Conservation (phyloP, 2,113 vertebrate genomes). For the Saimiri boliviensis region DNA sequence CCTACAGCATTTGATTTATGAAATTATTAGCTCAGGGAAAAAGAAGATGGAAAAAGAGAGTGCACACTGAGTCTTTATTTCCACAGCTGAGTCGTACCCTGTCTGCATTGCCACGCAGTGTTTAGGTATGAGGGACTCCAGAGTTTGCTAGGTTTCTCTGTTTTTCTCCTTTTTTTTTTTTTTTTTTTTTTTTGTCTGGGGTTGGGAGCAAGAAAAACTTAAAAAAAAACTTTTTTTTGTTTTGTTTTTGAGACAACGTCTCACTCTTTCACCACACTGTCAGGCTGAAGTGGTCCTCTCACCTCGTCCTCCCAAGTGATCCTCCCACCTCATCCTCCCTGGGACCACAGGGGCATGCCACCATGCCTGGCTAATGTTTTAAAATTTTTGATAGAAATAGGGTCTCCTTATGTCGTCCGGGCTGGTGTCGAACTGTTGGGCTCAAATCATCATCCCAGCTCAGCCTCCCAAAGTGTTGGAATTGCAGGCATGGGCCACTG, state of each 20-base stretch:
- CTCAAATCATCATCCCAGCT: too few species aligned
- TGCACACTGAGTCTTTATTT: slow-evolving; percentile 62
- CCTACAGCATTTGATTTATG: slow-evolving; percentile 58
- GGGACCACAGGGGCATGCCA: too few species aligned
- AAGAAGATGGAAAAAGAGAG: slow-evolving; percentile 40
- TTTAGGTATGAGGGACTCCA: not conserved
- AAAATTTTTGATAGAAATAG: too few species aligned
- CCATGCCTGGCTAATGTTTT: too few species aligned
- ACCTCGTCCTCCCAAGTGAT: too few species aligned
- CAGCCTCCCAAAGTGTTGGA: too few species aligned
- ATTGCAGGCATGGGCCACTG: too few species aligned
- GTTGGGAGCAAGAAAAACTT: not conserved
- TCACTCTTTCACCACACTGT: too few species aligned
- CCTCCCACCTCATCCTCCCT: too few species aligned
- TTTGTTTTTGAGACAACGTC: not conserved
- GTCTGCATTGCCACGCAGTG: not conserved
- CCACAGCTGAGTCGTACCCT: not conserved
- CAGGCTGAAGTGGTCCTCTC: too few species aligned
- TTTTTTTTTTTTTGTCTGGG: not conserved
- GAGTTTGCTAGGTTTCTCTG: not conserved
- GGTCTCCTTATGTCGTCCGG: too few species aligned
- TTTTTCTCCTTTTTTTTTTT: not conserved
- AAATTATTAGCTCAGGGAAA: slow-evolving; percentile 67
- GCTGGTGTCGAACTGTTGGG: too few species aligned
- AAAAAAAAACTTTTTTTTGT: not conserved